Evolutionary conservation across 2,113 vertebrate species (phyloP).

Genomic region (Platichthys stellatus): DNA sequence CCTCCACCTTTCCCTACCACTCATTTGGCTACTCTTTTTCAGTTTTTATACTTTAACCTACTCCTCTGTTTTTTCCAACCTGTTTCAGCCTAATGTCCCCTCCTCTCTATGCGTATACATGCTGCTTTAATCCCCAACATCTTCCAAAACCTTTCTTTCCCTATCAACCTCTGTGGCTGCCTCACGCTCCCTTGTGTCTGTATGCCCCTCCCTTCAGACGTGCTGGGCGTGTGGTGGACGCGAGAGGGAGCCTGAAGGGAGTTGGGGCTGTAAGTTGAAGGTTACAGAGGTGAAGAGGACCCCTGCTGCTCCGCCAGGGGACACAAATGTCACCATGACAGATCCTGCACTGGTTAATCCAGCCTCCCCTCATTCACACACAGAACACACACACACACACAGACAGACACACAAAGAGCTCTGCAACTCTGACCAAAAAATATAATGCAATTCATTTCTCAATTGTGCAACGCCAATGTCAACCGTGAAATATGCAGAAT

Average conservation of each 20-base stretch:
- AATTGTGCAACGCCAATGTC: constrained; percentile 11
- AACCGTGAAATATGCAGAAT: constrained; percentile 10
- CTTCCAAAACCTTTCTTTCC: constrained; percentile 8
- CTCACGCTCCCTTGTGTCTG: constrained; percentile 40
- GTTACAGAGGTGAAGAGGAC: constrained; percentile 83
- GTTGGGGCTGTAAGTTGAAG: constrained; percentile 86
- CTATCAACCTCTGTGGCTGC: not conserved
- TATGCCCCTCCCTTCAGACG: constrained; percentile 33
- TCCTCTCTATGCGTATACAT: constrained; percentile 7
- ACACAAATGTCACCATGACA: constrained; percentile 85
- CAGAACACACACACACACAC: not conserved
- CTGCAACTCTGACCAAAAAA: not conserved
- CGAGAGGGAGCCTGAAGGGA: constrained; percentile 68
- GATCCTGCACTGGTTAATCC: constrained; percentile 79
- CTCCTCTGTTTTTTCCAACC: not conserved
- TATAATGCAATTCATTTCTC: constrained; percentile 27
- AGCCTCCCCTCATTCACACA: constrained; percentile 35
- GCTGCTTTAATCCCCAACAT: constrained; percentile 8
- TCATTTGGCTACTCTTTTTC: constrained; percentile 18
- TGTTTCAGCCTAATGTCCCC: not conserved
- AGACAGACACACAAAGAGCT: constrained; percentile 14
- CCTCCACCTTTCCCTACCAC: constrained; percentile 29
- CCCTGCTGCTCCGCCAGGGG: constrained; percentile 81
- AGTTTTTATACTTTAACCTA: constrained; percentile 1
- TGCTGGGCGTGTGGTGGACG: constrained; percentile 63